These are phyloP conservation scores for Dermolepida albohirtum DNA, from an alignment of 2,888 invertebrate species.

Conservation along the genomic window DNA sequence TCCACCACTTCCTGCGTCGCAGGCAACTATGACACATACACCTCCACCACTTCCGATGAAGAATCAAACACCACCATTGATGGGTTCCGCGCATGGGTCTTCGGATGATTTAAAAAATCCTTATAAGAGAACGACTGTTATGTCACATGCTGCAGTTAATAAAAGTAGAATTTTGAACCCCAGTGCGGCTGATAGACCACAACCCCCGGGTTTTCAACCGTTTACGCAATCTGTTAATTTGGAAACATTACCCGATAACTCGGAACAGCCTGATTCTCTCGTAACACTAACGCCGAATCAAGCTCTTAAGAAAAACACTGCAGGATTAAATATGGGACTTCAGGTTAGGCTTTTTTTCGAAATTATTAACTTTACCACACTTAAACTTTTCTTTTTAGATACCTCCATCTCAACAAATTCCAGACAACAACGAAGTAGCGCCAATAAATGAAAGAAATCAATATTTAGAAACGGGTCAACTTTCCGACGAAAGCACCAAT, in stretches of 20 bases:
- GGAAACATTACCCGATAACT: constrained; percentile 76
- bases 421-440: constrained; percentile 50
- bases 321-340: neutral
- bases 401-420: constrained; percentile 33
- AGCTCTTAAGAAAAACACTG: neutral
- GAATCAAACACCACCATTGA: constrained; percentile 50
- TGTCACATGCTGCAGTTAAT: constrained; percentile 67
- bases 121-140: constrained; percentile 55
- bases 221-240: constrained; percentile 70
- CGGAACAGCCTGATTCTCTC: constrained; percentile 72
- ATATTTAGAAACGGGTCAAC: constrained; percentile 81
- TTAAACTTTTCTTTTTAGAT: neutral
- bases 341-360: neutral
- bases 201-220: constrained; percentile 28
- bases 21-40: constrained; percentile 40
- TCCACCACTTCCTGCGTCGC: constrained; percentile 43
- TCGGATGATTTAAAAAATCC: constrained; percentile 56
- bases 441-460: constrained; percentile 80
- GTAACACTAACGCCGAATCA: constrained; percentile 46
- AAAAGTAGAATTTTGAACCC: constrained; percentile 45
- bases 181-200: constrained; percentile 41
- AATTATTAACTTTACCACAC: no score
- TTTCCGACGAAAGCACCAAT: constrained; percentile 67
- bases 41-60: constrained; percentile 55
- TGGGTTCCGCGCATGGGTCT: constrained; percentile 43